Evolutionary conservation across 2,797 vertebrate genomes (phyloP).

Genomic region (Tapirus indicus): DNA sequence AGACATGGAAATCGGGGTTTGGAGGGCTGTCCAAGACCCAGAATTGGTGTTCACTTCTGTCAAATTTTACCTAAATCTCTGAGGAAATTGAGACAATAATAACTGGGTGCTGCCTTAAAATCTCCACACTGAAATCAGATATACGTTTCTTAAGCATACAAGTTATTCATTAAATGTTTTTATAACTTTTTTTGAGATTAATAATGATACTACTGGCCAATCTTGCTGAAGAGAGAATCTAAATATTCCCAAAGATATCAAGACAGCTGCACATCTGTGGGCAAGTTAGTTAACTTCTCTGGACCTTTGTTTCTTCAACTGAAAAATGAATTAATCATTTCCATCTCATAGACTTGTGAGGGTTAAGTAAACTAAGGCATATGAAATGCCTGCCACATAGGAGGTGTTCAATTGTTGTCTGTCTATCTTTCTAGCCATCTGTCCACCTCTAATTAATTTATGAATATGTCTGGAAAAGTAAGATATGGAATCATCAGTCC

Average conservation of each 20-base stretch:
- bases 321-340: background rate
- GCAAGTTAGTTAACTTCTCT: background rate
- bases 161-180: background rate
- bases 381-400: background rate
- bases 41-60: background rate
- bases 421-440: background rate
- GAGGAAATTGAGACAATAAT: background rate
- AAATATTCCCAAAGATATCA: background rate
- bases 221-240: background rate
- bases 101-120: background rate
- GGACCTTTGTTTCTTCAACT: background rate
- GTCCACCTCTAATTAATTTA: background rate
- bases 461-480: background rate
- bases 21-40: background rate
- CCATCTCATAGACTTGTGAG: background rate
- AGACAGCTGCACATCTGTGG: background rate
- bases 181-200: background rate
- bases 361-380: background rate
- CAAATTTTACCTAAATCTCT: background rate
- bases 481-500: background rate
- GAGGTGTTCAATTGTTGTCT: background rate
- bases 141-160: background rate
- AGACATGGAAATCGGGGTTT: background rate
- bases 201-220: background rate
- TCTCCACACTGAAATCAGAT: background rate